Conservation (phyloP, 2,888 invertebrate genomes). For the Bruchidius siliquastri region DNA sequence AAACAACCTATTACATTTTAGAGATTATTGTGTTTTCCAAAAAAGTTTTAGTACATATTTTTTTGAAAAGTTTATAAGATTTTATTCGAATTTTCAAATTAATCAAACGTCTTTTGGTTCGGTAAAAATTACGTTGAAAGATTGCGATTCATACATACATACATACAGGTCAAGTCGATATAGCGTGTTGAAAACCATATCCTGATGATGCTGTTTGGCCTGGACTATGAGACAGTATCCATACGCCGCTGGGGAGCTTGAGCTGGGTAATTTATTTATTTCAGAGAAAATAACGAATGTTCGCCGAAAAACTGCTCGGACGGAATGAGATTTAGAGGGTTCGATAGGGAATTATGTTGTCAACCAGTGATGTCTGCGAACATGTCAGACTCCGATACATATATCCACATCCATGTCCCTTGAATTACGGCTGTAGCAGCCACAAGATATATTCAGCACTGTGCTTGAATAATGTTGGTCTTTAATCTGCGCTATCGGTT, state of each 20-base stretch:
- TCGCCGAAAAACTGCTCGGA: background rate
- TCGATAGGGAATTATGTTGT: background rate
- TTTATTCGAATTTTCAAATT: too few species aligned
- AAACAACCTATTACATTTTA: too few species aligned
- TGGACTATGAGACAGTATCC: background rate
- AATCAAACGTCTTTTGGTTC: too few species aligned
- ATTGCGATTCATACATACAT: too few species aligned
- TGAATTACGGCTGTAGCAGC: background rate
- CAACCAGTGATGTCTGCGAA: background rate
- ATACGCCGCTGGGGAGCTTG: slow-evolving; percentile 7
- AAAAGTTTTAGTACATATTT: too few species aligned
- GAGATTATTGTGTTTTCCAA: too few species aligned
- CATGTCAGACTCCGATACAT: background rate
- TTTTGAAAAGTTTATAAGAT: too few species aligned
- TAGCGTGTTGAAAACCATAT: too few species aligned
- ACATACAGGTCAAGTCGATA: too few species aligned
- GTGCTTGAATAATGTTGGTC: background rate
- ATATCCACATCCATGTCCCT: background rate
- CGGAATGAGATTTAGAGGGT: background rate
- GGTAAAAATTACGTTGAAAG: too few species aligned
- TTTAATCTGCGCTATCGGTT: background rate
- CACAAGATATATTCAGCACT: background rate
- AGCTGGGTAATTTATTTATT: slow-evolving; percentile 5
- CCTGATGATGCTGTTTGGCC: slow-evolving; percentile 22
- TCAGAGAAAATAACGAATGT: background rate